Evolutionary conservation across 2,888 invertebrate species (phyloP).

Genomic region (Pasiphila rectangulata): DNA sequence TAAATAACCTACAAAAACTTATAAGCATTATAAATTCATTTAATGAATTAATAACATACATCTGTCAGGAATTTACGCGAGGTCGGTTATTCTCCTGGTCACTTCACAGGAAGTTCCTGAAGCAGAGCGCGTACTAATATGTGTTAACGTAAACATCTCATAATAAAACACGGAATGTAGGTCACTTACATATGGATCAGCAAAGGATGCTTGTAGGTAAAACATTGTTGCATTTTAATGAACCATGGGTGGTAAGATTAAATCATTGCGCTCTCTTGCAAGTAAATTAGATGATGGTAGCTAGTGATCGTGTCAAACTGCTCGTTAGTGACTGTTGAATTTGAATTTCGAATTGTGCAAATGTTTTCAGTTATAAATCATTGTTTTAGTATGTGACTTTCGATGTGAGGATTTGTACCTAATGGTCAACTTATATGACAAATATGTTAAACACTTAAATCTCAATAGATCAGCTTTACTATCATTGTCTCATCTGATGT

Average conservation of each 20-base stretch:
- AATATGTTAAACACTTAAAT: too few species aligned
- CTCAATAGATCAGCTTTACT: too few species aligned
- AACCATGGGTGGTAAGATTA: conserved; percentile 7
- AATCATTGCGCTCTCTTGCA: conserved; percentile 6
- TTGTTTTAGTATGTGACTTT: not conserved
- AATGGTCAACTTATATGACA: not conserved
- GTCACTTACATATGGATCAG: conserved; percentile 17
- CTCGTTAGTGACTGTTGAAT: not conserved
- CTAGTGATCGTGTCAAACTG: not conserved
- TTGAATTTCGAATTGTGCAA: not conserved
- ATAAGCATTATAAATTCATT: too few species aligned
- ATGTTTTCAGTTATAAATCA: conserved; percentile 1
- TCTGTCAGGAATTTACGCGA: conserved; percentile 39
- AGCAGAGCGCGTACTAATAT: conserved; percentile 22
- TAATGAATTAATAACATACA: conserved; percentile 41
- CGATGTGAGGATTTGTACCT: not conserved
- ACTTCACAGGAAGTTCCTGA: conserved; percentile 40
- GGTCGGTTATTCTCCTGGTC: conserved; percentile 37
- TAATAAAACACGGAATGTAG: conserved; percentile 32
- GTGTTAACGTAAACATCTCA: conserved; percentile 41
- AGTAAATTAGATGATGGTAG: not conserved
- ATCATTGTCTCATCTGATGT: too few species aligned
- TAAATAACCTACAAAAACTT: too few species aligned
- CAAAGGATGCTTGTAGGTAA: conserved; percentile 3
- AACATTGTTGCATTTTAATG: conserved; percentile 12